phyloP scores from a whole-genome alignment of 2,888 invertebrate species.

The Nephrotoma appendiculata region DNA sequence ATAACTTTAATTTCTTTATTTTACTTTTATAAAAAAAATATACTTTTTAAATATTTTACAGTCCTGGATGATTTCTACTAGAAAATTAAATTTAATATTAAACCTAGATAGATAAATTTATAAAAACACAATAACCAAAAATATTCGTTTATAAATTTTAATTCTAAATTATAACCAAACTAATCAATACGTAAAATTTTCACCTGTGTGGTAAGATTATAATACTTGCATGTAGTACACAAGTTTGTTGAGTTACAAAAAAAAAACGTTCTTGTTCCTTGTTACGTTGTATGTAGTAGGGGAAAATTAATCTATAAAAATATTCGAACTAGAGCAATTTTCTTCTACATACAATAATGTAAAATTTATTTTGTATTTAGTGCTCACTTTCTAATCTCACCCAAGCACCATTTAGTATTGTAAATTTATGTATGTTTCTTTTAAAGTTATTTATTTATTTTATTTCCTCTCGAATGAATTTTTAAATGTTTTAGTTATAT shows the following conservation, averaged over 20 bases:
- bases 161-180: neutral
- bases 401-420: neutral
- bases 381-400: neutral
- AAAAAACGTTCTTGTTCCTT: neutral
- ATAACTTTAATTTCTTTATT: neutral
- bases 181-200: neutral
- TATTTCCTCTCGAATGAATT: neutral
- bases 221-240: neutral
- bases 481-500: neutral
- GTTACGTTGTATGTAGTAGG: neutral
- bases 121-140: neutral
- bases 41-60: neutral
- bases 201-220: constrained; percentile 1
- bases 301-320: neutral
- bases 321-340: neutral
- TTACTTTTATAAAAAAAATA: neutral
- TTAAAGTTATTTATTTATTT: neutral
- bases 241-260: neutral
- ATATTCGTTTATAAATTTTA: neutral
- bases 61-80: constrained; percentile 2
- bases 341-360: neutral
- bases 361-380: neutral
- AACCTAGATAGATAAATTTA: neutral
- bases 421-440: neutral
- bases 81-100: neutral